Conservation (phyloP, 1,140 invertebrate species). For the Spodoptera litura region DNA sequence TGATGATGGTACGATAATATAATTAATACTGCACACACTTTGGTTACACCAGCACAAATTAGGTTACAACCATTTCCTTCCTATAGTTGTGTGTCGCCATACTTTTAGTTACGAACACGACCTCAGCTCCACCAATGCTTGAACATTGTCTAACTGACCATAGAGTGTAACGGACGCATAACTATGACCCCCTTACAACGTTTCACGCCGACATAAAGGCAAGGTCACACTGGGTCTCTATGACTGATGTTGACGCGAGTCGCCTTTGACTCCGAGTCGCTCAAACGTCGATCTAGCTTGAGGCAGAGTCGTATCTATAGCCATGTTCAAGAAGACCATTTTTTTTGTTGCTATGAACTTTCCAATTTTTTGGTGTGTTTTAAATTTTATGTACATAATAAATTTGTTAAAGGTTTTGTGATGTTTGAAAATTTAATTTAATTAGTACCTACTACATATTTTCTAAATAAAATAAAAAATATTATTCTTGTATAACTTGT, state of each 20-base stretch:
- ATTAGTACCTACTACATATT: too few species aligned
- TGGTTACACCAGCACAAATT: too few species aligned
- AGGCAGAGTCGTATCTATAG: constrained; percentile 67
- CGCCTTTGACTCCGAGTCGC: constrained; percentile 79
- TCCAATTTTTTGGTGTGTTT: background rate
- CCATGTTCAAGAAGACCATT: background rate
- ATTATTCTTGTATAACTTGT: too few species aligned
- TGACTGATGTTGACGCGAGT: constrained; percentile 77
- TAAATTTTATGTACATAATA: background rate
- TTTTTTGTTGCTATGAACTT: background rate
- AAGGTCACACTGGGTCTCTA: constrained; percentile 68
- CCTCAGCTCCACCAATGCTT: background rate
- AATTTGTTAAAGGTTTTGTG: too few species aligned
- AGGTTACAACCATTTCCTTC: too few species aligned
- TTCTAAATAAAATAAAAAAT: too few species aligned
- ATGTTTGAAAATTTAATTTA: too few species aligned
- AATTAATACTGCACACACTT: too few species aligned
- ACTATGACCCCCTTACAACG: constrained; percentile 43
- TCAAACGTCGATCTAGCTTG: constrained; percentile 68
- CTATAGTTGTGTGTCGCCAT: background rate
- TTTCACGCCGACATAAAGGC: constrained; percentile 56
- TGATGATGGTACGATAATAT: too few species aligned
- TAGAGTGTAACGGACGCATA: constrained; percentile 40
- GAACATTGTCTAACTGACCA: constrained; percentile 44
- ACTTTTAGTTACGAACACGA: constrained; percentile 1